These are phyloP conservation scores for Glyphotaelius pellucidus DNA, from an alignment of 2,888 invertebrate genomes.

Conservation along the genomic window DNA sequence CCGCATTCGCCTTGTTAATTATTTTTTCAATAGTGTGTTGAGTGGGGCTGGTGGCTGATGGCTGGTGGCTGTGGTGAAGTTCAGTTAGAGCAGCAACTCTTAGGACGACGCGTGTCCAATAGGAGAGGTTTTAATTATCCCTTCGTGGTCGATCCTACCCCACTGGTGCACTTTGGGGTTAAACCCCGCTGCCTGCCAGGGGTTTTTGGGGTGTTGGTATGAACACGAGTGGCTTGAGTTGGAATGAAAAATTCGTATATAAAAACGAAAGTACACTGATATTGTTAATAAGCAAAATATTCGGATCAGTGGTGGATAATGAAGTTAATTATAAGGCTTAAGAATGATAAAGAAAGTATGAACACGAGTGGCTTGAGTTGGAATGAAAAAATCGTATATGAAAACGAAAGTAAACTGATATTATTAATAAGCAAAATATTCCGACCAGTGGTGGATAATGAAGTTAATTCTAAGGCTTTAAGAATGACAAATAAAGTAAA, in stretches of 20 bases:
- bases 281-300: no score
- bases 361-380: conserved; percentile 27
- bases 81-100: conserved; percentile 14
- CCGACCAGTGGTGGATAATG: no score
- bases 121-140: conserved; percentile 36
- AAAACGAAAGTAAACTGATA: no score
- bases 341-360: no score
- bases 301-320: no score
- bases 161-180: conserved; percentile 23
- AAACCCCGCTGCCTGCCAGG: background rate
- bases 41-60: background rate
- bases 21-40: conserved; percentile 23
- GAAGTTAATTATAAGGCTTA: no score
- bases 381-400: background rate
- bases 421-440: no score
- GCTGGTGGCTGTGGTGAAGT: background rate
- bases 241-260: background rate
- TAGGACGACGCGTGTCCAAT: conserved; percentile 43
- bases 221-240: conserved; percentile 26
- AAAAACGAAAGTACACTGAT: background rate
- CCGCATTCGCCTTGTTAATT: conserved; percentile 20
- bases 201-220: background rate
- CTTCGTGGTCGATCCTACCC: conserved; percentile 36
- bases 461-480: no score
- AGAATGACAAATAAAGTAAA: no score